Base-by-base conservation (phyloP, 1,140 invertebrate genomes). In the Carposina sasakii region DNA sequence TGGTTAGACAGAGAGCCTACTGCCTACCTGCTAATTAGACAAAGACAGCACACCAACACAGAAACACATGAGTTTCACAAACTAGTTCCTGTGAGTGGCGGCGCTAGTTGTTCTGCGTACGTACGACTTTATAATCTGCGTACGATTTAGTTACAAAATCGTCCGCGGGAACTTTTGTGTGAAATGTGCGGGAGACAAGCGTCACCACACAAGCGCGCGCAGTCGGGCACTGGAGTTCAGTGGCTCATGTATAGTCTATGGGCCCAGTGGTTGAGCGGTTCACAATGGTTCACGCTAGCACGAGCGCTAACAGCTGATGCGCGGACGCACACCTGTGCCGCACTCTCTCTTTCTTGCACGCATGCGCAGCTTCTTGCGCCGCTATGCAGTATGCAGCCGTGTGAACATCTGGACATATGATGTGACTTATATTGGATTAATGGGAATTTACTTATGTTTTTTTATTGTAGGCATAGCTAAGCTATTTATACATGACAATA, bases 1-100 rank as follows among this genome's bases (percentile, higher is more conserved):
- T 47, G 52, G 59, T 57, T 54, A 57, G n/a, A n/a, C n/a, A n/a
- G n/a, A n/a, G n/a, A 69, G 58, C 62, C 57, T 69, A 63, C 57
- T n/a, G 66, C 71, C 70, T 81, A 78, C 75, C 74, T 81, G 72
- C 57, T 78, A 78, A 78, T 81, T 77, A 76, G 70, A 77, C 73
- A 78, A 81, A 78, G 75, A 76, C 70, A 58, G 63, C 52, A 76
- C 67, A 73, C 71, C 53, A 52, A 60, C 24, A 28, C 12, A 28
- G 6, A 28, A 48, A 46, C 54, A 53, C 47, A 46, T 26, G 36
- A n/a, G n/a, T n/a, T n/a, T n/a, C n/a, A n/a, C n/a, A n/a, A n/a
- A n/a, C n/a, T n/a, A n/a, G n/a, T n/a, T n/a, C n/a, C n/a, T n/a
- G n/a, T n/a, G n/a, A n/a, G n/a, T n/a, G n/a, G n/a, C n/a, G n/a